Evolutionary conservation across 1,140 invertebrate genomes (phyloP), one percentile per base, ranked within the genome.

Genomic region (Drosophila rufa): DNA sequence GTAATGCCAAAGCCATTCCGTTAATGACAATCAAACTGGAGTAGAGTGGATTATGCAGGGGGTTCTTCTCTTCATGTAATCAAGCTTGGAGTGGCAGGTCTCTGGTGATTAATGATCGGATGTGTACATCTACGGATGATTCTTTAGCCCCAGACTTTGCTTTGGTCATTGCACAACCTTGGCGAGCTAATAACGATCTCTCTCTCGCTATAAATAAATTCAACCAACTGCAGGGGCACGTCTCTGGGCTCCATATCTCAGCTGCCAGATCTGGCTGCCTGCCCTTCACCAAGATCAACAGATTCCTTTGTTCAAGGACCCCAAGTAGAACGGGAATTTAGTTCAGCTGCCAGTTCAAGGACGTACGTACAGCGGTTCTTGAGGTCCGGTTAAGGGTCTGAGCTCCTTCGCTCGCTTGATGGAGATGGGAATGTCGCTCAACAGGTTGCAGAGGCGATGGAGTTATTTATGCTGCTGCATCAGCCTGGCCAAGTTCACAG

Each of bases 301-400:
- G 64, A 55, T 46, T 73, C 58, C 58, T 59, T 80, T 71, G 70
- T 76, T 67, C 84, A 89, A 89, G 84, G 84, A 90, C 64, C 46
- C 42, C 42, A 40, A 46, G 38, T 82, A 74, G 75, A 90, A 90
- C 85, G 85, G 85, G 85, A 90, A 80, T 90, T 74, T 79, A 81
- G 86, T 79, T 90, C 83, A 90, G 78, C 82, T 51, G 64, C 55
- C 76, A 85, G 85, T 85, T 85, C 86, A 90, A 90, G 85, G 85
- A 85, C 85, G 85, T 75, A 75, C 81, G 85, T 65, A 85, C 81
- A 90, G 85, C 85, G 86, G 82, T 90, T 90, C 89, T 85, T 75
- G 40, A 79, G 76, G 74, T 82, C 82, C 79, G 83, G 83, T 82
- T 87, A 58, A 43, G 55, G 67, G 62, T 25, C 40, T 45, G 15